Base-by-base conservation (phyloP, 1,140 invertebrate species). In the Pogonognathellus flavescens region DNA sequence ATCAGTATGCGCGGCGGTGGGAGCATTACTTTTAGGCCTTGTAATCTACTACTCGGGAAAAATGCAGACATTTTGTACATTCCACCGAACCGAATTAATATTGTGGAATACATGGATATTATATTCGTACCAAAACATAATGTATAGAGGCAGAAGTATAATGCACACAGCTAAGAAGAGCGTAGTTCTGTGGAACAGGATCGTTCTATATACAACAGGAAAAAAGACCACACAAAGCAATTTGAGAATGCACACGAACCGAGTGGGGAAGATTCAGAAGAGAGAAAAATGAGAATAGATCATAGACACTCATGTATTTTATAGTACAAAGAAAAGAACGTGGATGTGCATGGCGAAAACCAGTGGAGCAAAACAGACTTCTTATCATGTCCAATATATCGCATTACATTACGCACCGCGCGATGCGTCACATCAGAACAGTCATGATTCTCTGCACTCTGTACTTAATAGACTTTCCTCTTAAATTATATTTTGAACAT, bases 11-110 rank as follows among this genome's bases (percentile, higher is more conserved):
- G 31, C 70, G 18, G 70, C 70, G 70, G 70, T 31, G n/a, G 41
- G 70, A 50, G 41, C 70, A 50, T 41, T 76, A 76, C 31, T 41
- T 50, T n/a, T n/a, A 57, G 53, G n/a, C 53, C 53, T 57, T 57
- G 53, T 57, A 57, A n/a, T 57, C 53, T 57, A 57, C 31, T 16
- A 49, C 13, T 49, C 16, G 13, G 31, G 70, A 76, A 76, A 76
- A 76, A 76, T 76, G 70, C 70, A 76, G 14, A 49, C 70, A 76
- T 76, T 70, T 76, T 76, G 70, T 76, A 31, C 70, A 76, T 76
- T 76, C 70, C 70, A n/a, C 16, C 22, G 25, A n/a, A 76, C 70
- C 41, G 70, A 76, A 62, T 50, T 76, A 76, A 76, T 76, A 49
- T 76, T 76, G 31, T 76, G 70, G 16, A 49, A 76, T 76, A 9